Base-by-base conservation (phyloP, 2,113 vertebrate genomes). In the Boulengeromyrus knoepffleri region DNA sequence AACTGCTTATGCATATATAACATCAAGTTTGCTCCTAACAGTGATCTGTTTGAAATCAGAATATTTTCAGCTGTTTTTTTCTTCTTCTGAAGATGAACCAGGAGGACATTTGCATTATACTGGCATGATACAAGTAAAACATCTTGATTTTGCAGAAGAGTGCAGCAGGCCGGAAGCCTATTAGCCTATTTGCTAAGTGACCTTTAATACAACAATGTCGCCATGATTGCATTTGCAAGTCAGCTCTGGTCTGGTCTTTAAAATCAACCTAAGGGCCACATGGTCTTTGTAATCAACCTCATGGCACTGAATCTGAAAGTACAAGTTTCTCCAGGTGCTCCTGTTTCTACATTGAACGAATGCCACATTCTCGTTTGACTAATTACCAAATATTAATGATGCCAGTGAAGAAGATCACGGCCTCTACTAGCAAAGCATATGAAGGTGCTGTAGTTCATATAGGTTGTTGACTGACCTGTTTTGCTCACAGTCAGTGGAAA, bases 191-290 rank as follows among this genome's bases (percentile, higher is more conserved):
- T 89, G 87, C 92, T 58, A 56, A 86, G 86, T 91, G 89, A 90
- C 91, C 87, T 90, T 90, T 88, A 89, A 88, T 90, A 90, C 50
- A 42, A 15, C 42, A 13, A 77, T 50, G 56, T 70, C 1, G 53
- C 83, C 74, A 91, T 91, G 91, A 91, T 91, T 91, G 89, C 91
- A 91, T 92, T 91, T 90, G 90, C 91, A 91, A 90, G 90, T 91
- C 89, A 62, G 89, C 90, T 88, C 31, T 50, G 77, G 90, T 88
- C 84, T 89, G 39, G 85, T 45, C 77, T 90, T 46, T 10, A 39
- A 88, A 92, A 92, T 91, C 88, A 91, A 89, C 88, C 27, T 42
- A 47, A 31, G 89, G 90, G 90, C 91, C 90, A 83, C 58, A 58
- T 31, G 8, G 42, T 70, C 85, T 85, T 91, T 56, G 74, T 90